phyloP scores from a whole-genome alignment of 2,888 invertebrate species.

The Sussaba pulchella region DNA sequence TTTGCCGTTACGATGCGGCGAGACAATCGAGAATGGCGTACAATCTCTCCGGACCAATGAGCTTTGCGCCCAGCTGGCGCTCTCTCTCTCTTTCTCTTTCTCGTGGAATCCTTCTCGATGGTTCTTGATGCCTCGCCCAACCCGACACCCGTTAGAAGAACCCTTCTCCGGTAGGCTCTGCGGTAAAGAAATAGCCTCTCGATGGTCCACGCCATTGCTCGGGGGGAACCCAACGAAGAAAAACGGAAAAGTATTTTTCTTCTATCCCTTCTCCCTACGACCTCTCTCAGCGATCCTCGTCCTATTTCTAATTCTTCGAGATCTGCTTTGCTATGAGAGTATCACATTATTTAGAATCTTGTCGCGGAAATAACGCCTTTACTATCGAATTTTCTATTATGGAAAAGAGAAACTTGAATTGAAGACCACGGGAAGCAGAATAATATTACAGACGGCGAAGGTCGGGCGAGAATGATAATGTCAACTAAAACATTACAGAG shows the following conservation, averaged over 20 bases:
- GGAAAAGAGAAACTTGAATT: slow-evolving; percentile 14
- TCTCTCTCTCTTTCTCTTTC: slow-evolving; percentile 29
- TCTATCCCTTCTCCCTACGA: background rate
- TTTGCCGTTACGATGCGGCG: slow-evolving; percentile 43
- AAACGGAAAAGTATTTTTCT: background rate
- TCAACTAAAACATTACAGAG: background rate
- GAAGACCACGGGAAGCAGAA: background rate
- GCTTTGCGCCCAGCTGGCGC: slow-evolving; percentile 71
- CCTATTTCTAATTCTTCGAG: slow-evolving; percentile 10
- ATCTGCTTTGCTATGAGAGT: slow-evolving; percentile 44
- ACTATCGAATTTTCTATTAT: slow-evolving; percentile 28
- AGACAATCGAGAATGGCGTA: slow-evolving; percentile 73
- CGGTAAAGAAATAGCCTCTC: slow-evolving; percentile 10
- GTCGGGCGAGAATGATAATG: background rate
- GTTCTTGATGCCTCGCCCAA: slow-evolving; percentile 6
- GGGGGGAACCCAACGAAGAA: background rate
- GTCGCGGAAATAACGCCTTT: slow-evolving; percentile 58
- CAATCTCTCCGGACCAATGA: slow-evolving; percentile 76
- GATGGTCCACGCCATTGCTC: background rate
- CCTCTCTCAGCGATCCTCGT: no score
- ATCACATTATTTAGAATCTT: slow-evolving; percentile 53
- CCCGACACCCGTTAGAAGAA: slow-evolving; percentile 11
- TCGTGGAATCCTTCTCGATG: slow-evolving; percentile 12
- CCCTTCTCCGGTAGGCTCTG: background rate
- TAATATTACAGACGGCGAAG: background rate